A percentile compares a stretch with the other conserved stretches of the same genome.
phyloP scores from a whole-genome alignment of 2,113 vertebrate genomes.

The Hepsetus odoe region DNA sequence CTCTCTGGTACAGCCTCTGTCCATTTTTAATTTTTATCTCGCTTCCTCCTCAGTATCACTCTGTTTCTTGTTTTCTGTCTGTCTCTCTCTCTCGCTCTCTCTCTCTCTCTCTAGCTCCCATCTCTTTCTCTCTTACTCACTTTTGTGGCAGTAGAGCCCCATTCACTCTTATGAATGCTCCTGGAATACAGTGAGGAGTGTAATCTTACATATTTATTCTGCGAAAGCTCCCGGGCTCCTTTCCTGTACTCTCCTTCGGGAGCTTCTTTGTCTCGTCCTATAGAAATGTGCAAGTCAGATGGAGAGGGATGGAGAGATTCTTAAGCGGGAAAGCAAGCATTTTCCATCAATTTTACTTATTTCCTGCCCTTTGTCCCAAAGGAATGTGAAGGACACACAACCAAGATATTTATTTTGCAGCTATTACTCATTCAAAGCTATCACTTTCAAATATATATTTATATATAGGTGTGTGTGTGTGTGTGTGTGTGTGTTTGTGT shows the following conservation, averaged over 20 bases:
- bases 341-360: not conserved
- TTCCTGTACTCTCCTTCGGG: not conserved
- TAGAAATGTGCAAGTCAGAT: constrained; percentile 25
- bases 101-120: not conserved
- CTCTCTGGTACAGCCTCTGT: no score
- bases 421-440: not conserved
- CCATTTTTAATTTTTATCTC: no score
- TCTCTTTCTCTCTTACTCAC: not conserved
- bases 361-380: not conserved
- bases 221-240: not conserved
- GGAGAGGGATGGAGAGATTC: not conserved
- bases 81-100: not conserved
- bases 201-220: constrained; percentile 8
- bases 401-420: not conserved
- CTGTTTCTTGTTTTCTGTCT: not conserved
- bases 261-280: not conserved
- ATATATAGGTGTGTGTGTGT: not conserved
- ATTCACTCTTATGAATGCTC: not conserved
- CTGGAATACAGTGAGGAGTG: not conserved
- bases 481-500: not conserved
- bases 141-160: not conserved
- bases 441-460: not conserved
- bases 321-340: not conserved
- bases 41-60: not conserved
- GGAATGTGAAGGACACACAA: constrained; percentile 10